phyloP scores from a whole-genome alignment of 2,888 invertebrate genomes.

The Hipparchia sbordonii region DNA sequence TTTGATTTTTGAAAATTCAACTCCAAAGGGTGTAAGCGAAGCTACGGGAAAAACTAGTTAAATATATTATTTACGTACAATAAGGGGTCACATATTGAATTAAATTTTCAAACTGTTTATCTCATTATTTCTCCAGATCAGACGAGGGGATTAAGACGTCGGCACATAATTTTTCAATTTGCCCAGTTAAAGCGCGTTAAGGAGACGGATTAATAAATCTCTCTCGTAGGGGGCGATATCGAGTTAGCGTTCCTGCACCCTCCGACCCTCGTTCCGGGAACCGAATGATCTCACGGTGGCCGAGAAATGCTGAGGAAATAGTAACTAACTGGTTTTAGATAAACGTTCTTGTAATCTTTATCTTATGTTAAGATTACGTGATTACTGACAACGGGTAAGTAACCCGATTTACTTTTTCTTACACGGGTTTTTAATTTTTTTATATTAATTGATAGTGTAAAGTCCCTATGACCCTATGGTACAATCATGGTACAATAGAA shows the following conservation, averaged over 20 bases:
- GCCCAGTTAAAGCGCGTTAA: slow-evolving; percentile 73
- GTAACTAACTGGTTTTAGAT: neutral
- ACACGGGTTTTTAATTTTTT: no score
- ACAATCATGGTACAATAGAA: no score
- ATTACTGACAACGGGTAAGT: no score
- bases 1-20: no score
- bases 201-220: slow-evolving; percentile 81
- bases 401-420: no score
- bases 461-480: no score
- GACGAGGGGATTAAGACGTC: slow-evolving; percentile 54
- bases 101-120: slow-evolving; percentile 28
- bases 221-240: slow-evolving; percentile 63
- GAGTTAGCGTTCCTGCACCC: slow-evolving; percentile 63
- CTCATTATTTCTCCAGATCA: slow-evolving; percentile 29
- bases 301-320: neutral
- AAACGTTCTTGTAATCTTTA: neutral
- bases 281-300: slow-evolving; percentile 27
- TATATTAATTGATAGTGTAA: no score
- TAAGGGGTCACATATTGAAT: slow-evolving; percentile 15
- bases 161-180: slow-evolving; percentile 77
- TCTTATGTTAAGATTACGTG: no score
- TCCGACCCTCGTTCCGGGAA: slow-evolving; percentile 37
- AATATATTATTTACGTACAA: no score
- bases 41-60: no score
- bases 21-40: no score